These are phyloP conservation scores for Charaxes varanes DNA, from an alignment of 1,140 invertebrate species.

Conservation along the genomic window DNA sequence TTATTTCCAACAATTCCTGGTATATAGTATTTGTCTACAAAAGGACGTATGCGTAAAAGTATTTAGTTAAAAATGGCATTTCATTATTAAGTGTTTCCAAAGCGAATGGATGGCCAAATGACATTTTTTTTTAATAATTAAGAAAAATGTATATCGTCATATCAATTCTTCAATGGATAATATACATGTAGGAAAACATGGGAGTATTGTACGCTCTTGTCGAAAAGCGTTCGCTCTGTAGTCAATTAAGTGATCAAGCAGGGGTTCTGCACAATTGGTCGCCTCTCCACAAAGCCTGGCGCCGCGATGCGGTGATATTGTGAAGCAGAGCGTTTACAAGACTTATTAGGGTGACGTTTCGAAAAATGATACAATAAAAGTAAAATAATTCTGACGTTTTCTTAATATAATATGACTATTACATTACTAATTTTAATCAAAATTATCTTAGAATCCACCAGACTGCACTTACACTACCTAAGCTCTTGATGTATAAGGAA, in stretches of 20 bases:
- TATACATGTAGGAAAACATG: slow-evolving; percentile 1
- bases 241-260: slow-evolving; percentile 71
- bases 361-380: slow-evolving; percentile 14
- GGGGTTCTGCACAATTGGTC: slow-evolving; percentile 65
- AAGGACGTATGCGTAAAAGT: too few relatives aligned
- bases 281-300: slow-evolving; percentile 58
- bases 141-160: neutral
- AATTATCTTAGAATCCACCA: too few relatives aligned
- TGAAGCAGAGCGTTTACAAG: slow-evolving; percentile 34
- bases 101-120: too few relatives aligned
- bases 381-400: slow-evolving; percentile 4
- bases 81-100: too few relatives aligned
- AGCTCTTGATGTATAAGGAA: too few relatives aligned
- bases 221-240: slow-evolving; percentile 52
- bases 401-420: neutral
- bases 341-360: slow-evolving; percentile 28
- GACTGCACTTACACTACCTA: too few relatives aligned
- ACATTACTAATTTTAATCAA: too few relatives aligned
- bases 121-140: too few relatives aligned
- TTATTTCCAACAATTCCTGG: too few relatives aligned
- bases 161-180: slow-evolving; percentile 30
- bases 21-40: too few relatives aligned
- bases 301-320: slow-evolving; percentile 23
- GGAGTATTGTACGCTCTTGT: slow-evolving; percentile 16
- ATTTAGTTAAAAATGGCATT: too few relatives aligned